phyloP scores from a whole-genome alignment of 2,888 invertebrate genomes.

The Cheilosia scutellata region DNA sequence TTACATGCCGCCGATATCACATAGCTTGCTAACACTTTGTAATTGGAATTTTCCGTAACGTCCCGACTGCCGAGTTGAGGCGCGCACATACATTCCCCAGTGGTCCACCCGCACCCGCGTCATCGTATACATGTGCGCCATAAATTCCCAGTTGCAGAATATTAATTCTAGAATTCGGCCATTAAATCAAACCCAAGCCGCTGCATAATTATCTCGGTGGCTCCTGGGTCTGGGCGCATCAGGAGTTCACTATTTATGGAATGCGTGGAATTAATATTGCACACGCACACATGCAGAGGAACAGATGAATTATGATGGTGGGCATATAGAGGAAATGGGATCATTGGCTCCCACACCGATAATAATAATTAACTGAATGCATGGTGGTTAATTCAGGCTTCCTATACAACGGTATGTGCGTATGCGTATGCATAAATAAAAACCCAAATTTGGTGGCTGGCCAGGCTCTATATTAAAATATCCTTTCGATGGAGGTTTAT shows the following conservation, averaged over 20 bases:
- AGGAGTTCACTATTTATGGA: conserved; percentile 72
- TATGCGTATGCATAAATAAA: neutral
- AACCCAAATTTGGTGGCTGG: neutral
- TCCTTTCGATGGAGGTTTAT: neutral
- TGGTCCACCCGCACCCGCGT: conserved; percentile 13
- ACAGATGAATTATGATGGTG: conserved; percentile 57
- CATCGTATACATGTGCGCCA: conserved; percentile 15
- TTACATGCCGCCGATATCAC: conserved; percentile 63
- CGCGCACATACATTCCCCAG: conserved; percentile 12
- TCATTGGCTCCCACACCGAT: conserved; percentile 66
- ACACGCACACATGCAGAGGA: conserved; percentile 30
- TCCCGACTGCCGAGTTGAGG: neutral
- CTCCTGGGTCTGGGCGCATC: conserved; percentile 61
- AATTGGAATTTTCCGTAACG: conserved; percentile 49
- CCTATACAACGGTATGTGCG: neutral
- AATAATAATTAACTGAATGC: conserved; percentile 74
- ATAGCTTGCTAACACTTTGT: conserved; percentile 64
- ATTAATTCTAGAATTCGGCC: conserved; percentile 74
- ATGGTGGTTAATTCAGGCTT: conserved; percentile 59
- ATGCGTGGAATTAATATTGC: conserved; percentile 74
- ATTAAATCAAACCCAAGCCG: conserved; percentile 76
- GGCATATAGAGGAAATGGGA: conserved; percentile 16
- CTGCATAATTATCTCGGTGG: conserved; percentile 75
- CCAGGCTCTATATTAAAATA: neutral
- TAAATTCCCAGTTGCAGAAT: conserved; percentile 75